These are phyloP conservation scores for Ctenicera cuprea DNA, from an alignment of 2,888 invertebrate genomes.

Conservation along the genomic window DNA sequence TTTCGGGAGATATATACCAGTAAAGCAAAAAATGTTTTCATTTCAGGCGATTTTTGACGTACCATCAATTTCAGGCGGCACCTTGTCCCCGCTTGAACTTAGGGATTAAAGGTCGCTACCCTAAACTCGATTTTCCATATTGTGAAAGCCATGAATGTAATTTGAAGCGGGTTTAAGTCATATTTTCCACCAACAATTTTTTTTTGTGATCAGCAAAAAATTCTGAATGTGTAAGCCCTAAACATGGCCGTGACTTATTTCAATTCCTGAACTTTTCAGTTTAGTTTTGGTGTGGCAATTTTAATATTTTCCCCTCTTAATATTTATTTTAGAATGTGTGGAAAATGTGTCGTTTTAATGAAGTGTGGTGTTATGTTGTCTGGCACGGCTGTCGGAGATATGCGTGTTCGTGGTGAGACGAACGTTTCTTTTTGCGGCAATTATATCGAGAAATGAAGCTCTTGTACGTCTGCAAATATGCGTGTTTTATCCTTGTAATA, in stretches of 20 bases:
- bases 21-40: neutral
- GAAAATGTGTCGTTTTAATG: slow-evolving; percentile 22
- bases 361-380: slow-evolving; percentile 31
- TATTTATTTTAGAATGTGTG: neutral
- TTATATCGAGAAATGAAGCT: slow-evolving; percentile 43
- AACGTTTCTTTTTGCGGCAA: slow-evolving; percentile 48
- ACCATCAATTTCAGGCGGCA: neutral
- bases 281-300: no score
- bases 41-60: neutral
- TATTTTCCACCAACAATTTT: no score
- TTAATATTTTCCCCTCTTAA: neutral
- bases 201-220: no score
- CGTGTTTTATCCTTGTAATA: slow-evolving; percentile 34
- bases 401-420: slow-evolving; percentile 38
- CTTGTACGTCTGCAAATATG: slow-evolving; percentile 32
- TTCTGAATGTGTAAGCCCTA: no score
- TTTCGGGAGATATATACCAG: no score
- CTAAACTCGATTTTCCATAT: neutral
- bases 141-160: neutral
- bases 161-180: neutral
- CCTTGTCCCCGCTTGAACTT: neutral
- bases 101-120: neutral
- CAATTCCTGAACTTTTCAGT: no score
- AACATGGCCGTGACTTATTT: no score
- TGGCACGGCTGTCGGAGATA: slow-evolving; percentile 27